These are phyloP conservation scores for Lutjanus campechanus DNA, from an alignment of 2,797 vertebrate species.

Conservation along the genomic window DNA sequence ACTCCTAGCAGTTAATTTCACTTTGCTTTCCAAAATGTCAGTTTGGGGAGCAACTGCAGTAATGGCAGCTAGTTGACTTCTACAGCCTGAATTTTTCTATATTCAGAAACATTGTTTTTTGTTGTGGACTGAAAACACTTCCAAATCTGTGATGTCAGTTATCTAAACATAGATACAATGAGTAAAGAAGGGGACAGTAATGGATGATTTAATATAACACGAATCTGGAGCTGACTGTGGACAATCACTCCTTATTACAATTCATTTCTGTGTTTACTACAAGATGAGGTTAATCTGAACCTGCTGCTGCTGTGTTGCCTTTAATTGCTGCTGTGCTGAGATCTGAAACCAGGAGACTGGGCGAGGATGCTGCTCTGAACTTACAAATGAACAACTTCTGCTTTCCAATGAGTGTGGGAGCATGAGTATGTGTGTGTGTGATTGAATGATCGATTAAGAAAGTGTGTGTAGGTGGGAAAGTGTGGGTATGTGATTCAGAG, in stretches of 20 bases:
- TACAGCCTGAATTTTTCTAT: background rate
- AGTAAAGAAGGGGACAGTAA: conserved; percentile 12
- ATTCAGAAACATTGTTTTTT: background rate
- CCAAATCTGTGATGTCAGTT: background rate
- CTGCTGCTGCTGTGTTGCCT: conserved; percentile 1
- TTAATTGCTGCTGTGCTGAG: conserved; percentile 1
- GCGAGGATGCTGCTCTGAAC: background rate
- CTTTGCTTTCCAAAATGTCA: background rate
- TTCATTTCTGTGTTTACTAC: conserved; percentile 1
- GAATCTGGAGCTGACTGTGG: background rate
- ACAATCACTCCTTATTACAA: background rate
- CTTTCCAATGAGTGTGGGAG: background rate
- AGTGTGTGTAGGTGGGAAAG: background rate
- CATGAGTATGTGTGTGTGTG: background rate
- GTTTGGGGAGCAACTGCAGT: background rate
- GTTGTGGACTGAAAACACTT: background rate
- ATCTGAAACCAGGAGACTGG: conserved; percentile 19
- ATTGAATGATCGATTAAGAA: background rate
- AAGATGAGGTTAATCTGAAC: background rate
- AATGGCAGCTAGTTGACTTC: background rate
- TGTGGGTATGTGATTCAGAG: background rate
- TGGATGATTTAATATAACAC: conserved; percentile 21
- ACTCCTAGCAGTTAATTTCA: background rate
- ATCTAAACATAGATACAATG: background rate
- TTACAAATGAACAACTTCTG: conserved; percentile 11